phyloP scores from a whole-genome alignment of 2,888 invertebrate genomes.

The Troilus luridus region DNA sequence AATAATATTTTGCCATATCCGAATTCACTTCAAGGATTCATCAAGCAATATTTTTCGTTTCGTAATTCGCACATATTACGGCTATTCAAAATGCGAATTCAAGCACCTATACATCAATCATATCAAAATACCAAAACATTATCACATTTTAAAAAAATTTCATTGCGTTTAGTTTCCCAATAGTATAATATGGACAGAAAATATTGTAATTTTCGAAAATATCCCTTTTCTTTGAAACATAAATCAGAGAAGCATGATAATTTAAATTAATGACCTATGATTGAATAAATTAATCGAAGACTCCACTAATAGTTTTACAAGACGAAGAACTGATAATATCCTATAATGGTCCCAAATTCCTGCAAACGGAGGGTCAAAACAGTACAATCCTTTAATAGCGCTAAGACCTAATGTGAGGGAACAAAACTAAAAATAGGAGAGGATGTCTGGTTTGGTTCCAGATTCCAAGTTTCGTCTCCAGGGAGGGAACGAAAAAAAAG shows the following conservation, averaged over 20 bases:
- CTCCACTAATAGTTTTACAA: neutral
- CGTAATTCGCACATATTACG: too few species aligned
- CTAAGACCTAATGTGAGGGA: constrained; percentile 37
- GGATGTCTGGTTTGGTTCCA: constrained; percentile 51
- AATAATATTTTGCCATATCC: too few species aligned
- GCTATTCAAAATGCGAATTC: too few species aligned
- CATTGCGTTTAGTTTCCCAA: too few species aligned
- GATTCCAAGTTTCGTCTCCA: constrained; percentile 50
- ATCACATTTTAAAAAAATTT: too few species aligned
- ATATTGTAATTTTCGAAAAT: too few species aligned
- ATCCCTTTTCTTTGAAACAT: too few species aligned
- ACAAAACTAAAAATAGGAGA: constrained; percentile 1
- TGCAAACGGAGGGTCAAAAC: neutral
- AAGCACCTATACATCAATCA: too few species aligned
- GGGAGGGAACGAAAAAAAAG: neutral
- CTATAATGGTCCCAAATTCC: neutral
- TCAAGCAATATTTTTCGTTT: too few species aligned
- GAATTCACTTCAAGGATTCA: too few species aligned
- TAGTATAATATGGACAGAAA: too few species aligned
- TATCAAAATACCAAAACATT: too few species aligned
- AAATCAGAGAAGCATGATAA: neutral
- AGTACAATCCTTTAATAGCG: constrained; percentile 39
- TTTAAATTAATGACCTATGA: neutral
- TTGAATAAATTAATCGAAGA: neutral
- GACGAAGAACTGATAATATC: neutral